Conservation (phyloP, 2,113 vertebrate species). For the Puntigrus tetrazona region DNA sequence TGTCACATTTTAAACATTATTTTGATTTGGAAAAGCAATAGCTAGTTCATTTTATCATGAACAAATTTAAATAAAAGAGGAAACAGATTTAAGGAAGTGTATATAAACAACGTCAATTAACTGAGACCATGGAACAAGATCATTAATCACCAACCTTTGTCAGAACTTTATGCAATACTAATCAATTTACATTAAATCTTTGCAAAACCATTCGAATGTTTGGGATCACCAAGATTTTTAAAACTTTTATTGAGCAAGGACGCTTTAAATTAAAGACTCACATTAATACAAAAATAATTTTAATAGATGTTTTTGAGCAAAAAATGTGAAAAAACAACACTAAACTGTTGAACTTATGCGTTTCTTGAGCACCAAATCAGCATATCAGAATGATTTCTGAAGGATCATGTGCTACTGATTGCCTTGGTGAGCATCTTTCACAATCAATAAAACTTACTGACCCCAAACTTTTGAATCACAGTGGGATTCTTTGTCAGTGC, state of each 20-base stretch:
- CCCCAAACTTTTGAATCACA: background rate
- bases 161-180: background rate
- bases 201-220: background rate
- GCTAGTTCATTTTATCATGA: background rate
- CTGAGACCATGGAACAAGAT: background rate
- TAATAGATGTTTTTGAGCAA: background rate
- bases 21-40: background rate
- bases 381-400: background rate
- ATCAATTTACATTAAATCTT: background rate
- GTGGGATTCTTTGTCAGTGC: background rate
- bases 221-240: background rate
- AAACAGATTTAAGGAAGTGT: background rate
- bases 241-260: background rate
- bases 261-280: background rate
- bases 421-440: background rate
- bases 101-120: background rate
- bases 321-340: background rate
- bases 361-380: background rate
- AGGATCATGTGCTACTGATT: background rate
- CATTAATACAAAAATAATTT: background rate
- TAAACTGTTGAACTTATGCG: background rate
- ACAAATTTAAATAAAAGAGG: background rate
- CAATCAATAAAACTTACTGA: background rate
- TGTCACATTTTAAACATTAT: background rate
- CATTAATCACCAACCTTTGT: background rate